Percentiles rank a stretch among this genome's conserved stretches.
phyloP scores from a whole-genome alignment of 1,140 invertebrate species.

The Bombus confusus region DNA sequence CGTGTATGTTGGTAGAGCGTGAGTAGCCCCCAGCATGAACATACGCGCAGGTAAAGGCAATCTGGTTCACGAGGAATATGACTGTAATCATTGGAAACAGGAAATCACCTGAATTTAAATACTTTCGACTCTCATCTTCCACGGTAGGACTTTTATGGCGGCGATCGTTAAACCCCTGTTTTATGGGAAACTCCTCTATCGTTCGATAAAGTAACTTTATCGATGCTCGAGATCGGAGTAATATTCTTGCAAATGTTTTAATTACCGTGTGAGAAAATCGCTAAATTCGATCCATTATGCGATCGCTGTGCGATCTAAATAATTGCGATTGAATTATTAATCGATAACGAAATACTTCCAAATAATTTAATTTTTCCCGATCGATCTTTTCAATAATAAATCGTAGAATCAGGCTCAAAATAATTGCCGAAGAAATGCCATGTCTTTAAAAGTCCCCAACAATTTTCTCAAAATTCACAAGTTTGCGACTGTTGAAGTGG shows the following conservation, averaged over 20 bases:
- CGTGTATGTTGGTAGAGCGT: neutral
- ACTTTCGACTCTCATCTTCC: constrained; percentile 6
- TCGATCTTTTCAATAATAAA: too few species aligned
- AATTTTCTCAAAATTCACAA: too few species aligned
- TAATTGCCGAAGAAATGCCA: too few species aligned
- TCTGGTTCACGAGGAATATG: constrained; percentile 17
- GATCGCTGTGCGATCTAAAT: neutral
- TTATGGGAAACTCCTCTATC: neutral
- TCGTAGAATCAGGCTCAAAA: too few species aligned
- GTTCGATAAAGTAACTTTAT: neutral
- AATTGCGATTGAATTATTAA: neutral
- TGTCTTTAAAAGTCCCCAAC: neutral
- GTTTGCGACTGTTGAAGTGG: too few species aligned
- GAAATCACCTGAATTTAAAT: constrained; percentile 38
- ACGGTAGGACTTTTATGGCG: neutral
- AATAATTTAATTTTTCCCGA: too few species aligned
- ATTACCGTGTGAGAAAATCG: neutral
- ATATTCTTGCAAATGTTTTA: neutral
- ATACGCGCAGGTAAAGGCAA: neutral
- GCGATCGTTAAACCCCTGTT: neutral
- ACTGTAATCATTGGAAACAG: constrained; percentile 38
- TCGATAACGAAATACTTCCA: too few species aligned
- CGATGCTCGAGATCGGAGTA: neutral
- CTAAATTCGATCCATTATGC: neutral
- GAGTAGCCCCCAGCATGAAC: constrained; percentile 13